These are phyloP conservation scores for Apostichopus californicus DNA, from an alignment of 35 echinoderm and acorn worm genomes.

Conservation along the genomic window DNA sequence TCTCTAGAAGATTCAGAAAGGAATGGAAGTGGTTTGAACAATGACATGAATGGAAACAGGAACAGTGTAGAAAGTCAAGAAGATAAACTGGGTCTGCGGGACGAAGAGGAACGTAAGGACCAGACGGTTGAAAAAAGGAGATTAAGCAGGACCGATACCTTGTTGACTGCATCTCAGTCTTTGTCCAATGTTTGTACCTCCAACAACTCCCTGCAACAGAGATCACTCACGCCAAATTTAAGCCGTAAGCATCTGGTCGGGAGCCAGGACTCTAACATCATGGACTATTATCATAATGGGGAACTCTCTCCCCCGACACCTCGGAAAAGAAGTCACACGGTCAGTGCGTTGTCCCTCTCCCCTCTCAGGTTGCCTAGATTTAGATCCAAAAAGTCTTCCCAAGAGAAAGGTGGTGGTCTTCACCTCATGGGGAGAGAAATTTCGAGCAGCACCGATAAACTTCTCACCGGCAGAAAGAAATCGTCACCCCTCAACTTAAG, in stretches of 20 bases:
- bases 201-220: not conserved
- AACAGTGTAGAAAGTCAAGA: not conserved
- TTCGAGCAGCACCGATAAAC: constrained; percentile 39
- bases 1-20: not conserved
- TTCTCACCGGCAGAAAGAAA: not conserved
- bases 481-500: constrained; percentile 14
- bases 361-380: constrained; percentile 38
- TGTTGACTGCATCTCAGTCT: not conserved
- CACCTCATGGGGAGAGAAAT: not conserved
- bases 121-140: not conserved
- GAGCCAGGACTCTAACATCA: not conserved
- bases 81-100: not conserved
- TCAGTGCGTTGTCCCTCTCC: constrained; percentile 17
- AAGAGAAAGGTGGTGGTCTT: not conserved
- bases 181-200: not conserved
- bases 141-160: not conserved
- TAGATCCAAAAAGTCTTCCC: constrained; percentile 4
- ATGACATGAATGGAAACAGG: not conserved
- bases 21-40: too few species aligned
- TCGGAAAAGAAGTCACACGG: constrained; percentile 33
- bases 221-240: constrained; percentile 25
- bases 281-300: not conserved
- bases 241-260: not conserved
- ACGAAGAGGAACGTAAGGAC: too few species aligned
- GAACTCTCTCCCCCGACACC: constrained; percentile 7